Conservation (phyloP, 2,888 invertebrate species). For the Hypomecis atomaria region DNA sequence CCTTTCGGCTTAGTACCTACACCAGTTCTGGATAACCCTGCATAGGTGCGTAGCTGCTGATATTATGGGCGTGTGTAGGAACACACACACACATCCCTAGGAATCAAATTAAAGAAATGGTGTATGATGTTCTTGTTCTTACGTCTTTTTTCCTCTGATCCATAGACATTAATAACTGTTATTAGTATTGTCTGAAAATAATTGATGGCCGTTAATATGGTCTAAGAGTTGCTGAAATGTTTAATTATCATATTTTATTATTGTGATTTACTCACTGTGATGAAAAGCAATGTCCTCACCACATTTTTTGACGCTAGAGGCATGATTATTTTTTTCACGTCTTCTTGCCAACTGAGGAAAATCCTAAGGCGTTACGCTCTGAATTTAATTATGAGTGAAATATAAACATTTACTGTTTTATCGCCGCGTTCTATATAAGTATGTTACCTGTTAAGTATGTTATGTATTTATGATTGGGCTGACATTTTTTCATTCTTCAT, state of each 20-base stretch:
- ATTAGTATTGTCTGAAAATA: slow-evolving; percentile 32
- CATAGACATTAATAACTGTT: slow-evolving; percentile 38
- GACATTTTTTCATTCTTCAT: background rate
- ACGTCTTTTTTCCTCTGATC: slow-evolving; percentile 47
- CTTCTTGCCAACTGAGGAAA: slow-evolving; percentile 40
- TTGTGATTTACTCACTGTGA: slow-evolving; percentile 50
- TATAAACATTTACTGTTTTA: slow-evolving; percentile 47
- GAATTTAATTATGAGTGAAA: slow-evolving; percentile 63
- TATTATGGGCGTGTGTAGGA: no score
- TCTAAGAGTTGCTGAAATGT: no score
- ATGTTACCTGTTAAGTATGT: no score
- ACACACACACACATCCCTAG: no score
- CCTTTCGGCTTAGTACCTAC: no score
- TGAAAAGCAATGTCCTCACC: slow-evolving; percentile 51
- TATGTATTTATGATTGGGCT: slow-evolving; percentile 1
- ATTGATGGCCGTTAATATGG: background rate
- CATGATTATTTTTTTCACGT: slow-evolving; percentile 53
- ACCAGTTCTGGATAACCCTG: no score
- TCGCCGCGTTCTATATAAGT: no score
- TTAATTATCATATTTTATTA: background rate
- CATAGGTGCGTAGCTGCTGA: no score
- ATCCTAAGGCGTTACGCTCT: slow-evolving; percentile 52
- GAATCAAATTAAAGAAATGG: background rate
- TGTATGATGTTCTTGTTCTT: slow-evolving; percentile 9
- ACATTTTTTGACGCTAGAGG: slow-evolving; percentile 47